These are phyloP conservation scores for Lineus longissimus DNA, from an alignment of 1,140 invertebrate species.

Conservation along the genomic window DNA sequence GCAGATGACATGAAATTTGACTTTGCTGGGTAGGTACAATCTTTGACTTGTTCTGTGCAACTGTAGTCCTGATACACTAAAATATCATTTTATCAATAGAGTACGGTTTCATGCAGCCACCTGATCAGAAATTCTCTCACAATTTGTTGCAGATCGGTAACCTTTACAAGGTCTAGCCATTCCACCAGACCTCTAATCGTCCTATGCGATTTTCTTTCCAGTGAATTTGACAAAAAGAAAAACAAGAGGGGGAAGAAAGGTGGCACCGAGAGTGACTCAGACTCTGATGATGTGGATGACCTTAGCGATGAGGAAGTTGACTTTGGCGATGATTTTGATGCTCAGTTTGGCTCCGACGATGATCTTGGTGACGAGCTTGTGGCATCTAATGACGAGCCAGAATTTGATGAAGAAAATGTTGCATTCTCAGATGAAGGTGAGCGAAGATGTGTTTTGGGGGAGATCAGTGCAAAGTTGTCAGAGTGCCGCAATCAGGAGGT, in stretches of 20 bases:
- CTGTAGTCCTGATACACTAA: too few relatives aligned
- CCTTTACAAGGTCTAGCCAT: too few relatives aligned
- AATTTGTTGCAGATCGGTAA: too few relatives aligned
- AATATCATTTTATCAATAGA: too few relatives aligned
- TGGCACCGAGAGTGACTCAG: constrained; percentile 9
- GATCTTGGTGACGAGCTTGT: constrained; percentile 52
- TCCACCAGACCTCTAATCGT: too few relatives aligned
- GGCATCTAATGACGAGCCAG: constrained; percentile 40
- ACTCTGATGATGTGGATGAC: constrained; percentile 30
- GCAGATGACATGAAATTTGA: constrained; percentile 36
- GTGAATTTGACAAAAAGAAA: constrained; percentile 27
- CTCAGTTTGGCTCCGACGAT: constrained; percentile 46
- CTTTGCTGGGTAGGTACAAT: constrained; percentile 40
- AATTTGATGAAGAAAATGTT: constrained; percentile 20
- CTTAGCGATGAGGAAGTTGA: constrained; percentile 36
- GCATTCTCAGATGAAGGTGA: constrained; percentile 26
- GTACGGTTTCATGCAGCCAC: too few relatives aligned
- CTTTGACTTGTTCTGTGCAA: too few relatives aligned
- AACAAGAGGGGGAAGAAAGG: constrained; percentile 20
- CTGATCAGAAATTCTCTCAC: too few relatives aligned
- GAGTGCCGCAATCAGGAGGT: neutral
- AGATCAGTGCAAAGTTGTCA: neutral
- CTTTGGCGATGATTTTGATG: constrained; percentile 42
- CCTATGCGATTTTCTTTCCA: constrained; percentile 14
- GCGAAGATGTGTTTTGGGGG: neutral